Evolutionary conservation across 2,113 vertebrate genomes (phyloP).

Genomic region (Papio anubis): DNA sequence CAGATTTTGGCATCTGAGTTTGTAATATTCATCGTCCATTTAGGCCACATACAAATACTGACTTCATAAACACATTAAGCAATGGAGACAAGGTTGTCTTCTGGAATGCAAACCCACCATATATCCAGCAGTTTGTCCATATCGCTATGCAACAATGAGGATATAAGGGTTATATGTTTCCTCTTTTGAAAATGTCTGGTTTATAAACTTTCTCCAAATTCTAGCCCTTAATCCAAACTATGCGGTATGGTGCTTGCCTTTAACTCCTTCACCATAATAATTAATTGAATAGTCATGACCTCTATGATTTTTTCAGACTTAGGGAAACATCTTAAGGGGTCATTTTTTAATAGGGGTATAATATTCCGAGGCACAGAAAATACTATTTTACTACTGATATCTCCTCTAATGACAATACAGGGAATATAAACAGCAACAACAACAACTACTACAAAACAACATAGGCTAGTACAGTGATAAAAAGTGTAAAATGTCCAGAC

Average conservation of each 20-base stretch:
- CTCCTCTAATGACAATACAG: not conserved
- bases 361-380: not conserved
- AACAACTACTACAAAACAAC: too few species aligned
- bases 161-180: not conserved
- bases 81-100: too few species aligned
- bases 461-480: not conserved
- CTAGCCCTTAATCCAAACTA: not conserved
- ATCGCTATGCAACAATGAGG: not conserved
- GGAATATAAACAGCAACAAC: not conserved
- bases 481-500: too few species aligned
- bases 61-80: not conserved
- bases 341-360: not conserved
- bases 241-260: not conserved
- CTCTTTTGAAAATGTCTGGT: not conserved
- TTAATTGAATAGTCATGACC: not conserved
- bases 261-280: not conserved
- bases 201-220: not conserved
- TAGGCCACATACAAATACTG: not conserved
- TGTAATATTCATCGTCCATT: not conserved
- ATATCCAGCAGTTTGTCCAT: not conserved
- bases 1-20: not conserved
- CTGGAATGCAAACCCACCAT: not conserved
- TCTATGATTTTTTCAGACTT: not conserved
- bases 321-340: not conserved
- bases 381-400: not conserved